Conservation (phyloP, 2,113 vertebrate species). For the Zapornia atra region DNA sequence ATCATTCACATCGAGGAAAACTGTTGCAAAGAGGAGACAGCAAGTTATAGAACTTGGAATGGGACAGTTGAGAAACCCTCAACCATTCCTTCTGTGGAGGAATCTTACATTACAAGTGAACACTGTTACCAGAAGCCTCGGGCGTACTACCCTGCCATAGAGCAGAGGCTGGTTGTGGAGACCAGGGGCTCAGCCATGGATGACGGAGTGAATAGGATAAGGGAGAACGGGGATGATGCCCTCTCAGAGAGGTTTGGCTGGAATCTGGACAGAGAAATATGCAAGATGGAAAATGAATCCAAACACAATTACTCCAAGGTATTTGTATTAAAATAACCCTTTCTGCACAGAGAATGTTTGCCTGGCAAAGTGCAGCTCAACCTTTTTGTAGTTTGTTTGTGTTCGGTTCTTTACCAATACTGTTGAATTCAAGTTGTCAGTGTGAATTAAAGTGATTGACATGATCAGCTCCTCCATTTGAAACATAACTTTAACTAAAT, state of each 20-base stretch:
- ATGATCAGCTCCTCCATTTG: background rate
- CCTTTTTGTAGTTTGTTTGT: background rate
- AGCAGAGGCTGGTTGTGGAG: slow-evolving; percentile 93
- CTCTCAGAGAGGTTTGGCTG: slow-evolving; percentile 82
- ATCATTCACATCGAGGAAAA: slow-evolving; percentile 73
- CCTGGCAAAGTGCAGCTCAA: background rate
- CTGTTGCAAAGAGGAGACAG: slow-evolving; percentile 73
- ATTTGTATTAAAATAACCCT: background rate
- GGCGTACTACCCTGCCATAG: slow-evolving; percentile 90
- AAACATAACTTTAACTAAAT: background rate
- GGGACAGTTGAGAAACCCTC: slow-evolving; percentile 74
- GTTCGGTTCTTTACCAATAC: background rate
- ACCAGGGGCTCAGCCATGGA: slow-evolving; percentile 87
- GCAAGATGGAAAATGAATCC: slow-evolving; percentile 71
- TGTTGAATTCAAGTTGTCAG: background rate
- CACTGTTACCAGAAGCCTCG: slow-evolving; percentile 98
- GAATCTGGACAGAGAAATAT: slow-evolving; percentile 83
- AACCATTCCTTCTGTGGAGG: slow-evolving; percentile 81
- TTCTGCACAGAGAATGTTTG: background rate
- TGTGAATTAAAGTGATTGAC: background rate
- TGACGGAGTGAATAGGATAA: slow-evolving; percentile 83
- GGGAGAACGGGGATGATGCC: slow-evolving; percentile 82
- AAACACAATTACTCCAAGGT: slow-evolving; percentile 83
- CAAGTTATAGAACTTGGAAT: slow-evolving; percentile 79
- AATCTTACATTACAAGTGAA: slow-evolving; percentile 95